Evolutionary conservation across 23 tunicate genomes (phyloP), one percentile per base, ranked within the genome.

Genomic region (Aplidium turbinatum): DNA sequence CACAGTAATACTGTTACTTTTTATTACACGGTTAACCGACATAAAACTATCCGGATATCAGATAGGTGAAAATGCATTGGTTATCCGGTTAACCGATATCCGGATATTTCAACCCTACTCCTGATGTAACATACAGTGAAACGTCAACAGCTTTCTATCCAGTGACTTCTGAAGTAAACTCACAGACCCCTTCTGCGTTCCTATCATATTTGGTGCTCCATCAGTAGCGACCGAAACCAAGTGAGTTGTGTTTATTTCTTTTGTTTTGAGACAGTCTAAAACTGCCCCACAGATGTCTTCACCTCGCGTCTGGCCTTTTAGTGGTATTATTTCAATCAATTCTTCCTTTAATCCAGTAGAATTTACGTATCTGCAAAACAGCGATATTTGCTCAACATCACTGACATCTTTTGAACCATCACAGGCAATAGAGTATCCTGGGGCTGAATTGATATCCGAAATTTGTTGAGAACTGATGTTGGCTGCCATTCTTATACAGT

Each of bases 151-250:
- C 76, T 70, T 70, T 70, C 76, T 34, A 35, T 29, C 76, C 76
- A 70, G 47, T 46, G 76, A 70, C 76, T 70, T 70, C 48, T 70
- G 58, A 58, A 73, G 66, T 55, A 73, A 73, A 73, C 67, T 50
- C 35, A 56, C 66, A 35, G 56, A 73, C 31, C 68, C 79, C 67
- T 55, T 71, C 27, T 47, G 50, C 24, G 66, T 16, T 33, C 79
- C 47, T 56, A 29, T 73, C 79, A 73, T 73, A 67, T 67, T 73
- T 9, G 79, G 79, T 54, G 79, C 79, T 51, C 79, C 79, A 73
- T 73, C 79, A 54, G 67, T 56, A 73, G 79, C 79, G 33, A 73
- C 79, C 56, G 67, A 73, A 48, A 73, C 79, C 66, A 73, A 47
- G 50, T 73, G 65, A 67, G 7, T 73, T 55, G 66, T 73, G 33